These are phyloP conservation scores for Lucilia sericata DNA, from an alignment of 1,140 invertebrate genomes.

Conservation along the genomic window DNA sequence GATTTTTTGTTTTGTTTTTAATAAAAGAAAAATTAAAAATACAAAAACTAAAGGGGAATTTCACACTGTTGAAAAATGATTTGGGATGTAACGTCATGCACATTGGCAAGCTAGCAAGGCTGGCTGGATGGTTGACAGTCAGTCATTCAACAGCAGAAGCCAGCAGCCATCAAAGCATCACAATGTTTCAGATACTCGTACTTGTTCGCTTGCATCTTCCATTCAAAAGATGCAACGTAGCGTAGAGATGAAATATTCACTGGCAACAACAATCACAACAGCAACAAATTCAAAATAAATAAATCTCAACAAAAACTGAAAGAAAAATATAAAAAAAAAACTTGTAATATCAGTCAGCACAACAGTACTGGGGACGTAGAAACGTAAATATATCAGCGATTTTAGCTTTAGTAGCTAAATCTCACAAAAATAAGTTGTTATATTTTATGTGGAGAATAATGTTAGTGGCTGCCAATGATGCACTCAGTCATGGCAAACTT, in stretches of 20 bases:
- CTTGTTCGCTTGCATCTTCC: neutral
- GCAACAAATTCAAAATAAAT: slow-evolving; percentile 5
- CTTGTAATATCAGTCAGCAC: no score
- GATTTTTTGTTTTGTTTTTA: no score
- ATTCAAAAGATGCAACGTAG: slow-evolving; percentile 23
- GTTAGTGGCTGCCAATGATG: slow-evolving; percentile 23
- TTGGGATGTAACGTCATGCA: slow-evolving; percentile 26
- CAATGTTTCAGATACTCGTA: neutral
- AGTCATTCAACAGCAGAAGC: neutral
- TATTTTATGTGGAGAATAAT: neutral
- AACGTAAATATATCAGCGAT: no score
- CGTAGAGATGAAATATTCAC: slow-evolving; percentile 15
- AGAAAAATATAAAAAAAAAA: neutral
- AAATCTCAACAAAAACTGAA: neutral
- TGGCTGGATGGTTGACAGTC: neutral
- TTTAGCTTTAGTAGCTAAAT: no score
- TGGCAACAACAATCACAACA: neutral
- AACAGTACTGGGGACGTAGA: no score
- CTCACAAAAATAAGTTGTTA: slow-evolving; percentile 5
- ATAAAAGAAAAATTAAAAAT: neutral
- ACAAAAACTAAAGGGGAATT: neutral
- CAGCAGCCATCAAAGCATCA: neutral
- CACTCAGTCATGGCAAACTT: slow-evolving; percentile 2
- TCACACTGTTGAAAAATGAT: slow-evolving; percentile 29
- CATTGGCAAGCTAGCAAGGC: neutral